Evolutionary conservation across 2,113 vertebrate genomes (phyloP).

Genomic region (Alligator mississippiensis): DNA sequence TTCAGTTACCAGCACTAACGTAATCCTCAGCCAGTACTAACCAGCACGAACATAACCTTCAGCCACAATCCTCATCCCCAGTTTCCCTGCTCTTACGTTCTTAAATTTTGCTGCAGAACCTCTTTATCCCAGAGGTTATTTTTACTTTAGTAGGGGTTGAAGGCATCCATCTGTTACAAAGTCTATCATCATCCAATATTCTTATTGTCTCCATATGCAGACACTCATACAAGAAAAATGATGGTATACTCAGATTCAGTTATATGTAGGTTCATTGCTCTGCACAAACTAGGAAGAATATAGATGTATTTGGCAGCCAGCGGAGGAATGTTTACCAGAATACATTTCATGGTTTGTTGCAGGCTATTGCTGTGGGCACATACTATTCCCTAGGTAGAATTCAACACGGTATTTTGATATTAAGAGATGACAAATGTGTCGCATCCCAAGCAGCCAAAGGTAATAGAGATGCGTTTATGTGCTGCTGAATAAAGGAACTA

Average conservation of each 20-base stretch:
- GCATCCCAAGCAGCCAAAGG: background rate
- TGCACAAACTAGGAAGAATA: background rate
- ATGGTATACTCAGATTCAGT: background rate
- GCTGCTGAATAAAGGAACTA: background rate
- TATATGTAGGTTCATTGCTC: background rate
- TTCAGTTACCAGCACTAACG: too few relatives aligned
- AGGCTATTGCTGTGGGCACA: background rate
- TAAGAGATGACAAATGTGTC: conserved; percentile 2
- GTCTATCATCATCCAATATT: background rate
- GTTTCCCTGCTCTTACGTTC: background rate
- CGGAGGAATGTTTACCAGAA: background rate
- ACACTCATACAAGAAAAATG: background rate
- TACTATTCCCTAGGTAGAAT: background rate
- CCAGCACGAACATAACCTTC: background rate
- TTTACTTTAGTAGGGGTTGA: background rate
- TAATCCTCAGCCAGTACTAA: too few relatives aligned
- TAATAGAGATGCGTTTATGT: background rate
- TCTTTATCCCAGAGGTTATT: background rate
- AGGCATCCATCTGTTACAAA: background rate
- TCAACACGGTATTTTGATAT: background rate
- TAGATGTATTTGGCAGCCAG: background rate
- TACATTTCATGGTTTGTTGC: background rate
- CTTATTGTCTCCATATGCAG: background rate
- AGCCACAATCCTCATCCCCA: background rate
- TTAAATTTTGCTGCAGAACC: background rate